Percentiles rank a stretch among this genome's conserved stretches.
Conservation (phyloP, 2,797 vertebrate species). For the Nyctibius grandis region DNA sequence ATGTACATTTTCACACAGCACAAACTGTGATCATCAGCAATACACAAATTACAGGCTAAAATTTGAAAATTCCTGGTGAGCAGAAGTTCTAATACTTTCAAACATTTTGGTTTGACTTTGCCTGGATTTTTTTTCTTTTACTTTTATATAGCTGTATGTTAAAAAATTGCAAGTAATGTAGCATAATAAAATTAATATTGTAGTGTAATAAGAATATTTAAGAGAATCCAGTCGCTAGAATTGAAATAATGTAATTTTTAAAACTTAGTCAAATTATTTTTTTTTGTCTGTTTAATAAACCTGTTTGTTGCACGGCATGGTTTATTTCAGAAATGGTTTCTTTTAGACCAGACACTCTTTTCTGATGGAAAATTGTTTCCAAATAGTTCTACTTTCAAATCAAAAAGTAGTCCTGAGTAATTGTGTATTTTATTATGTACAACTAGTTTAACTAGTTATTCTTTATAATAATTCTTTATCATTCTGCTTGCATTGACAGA, state of each 20-base stretch:
- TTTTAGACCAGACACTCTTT: not conserved
- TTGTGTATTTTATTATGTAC: not conserved
- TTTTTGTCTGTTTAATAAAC: not conserved
- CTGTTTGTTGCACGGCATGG: not conserved
- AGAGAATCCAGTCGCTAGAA: not conserved
- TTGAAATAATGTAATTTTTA: not conserved
- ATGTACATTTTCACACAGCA: not conserved
- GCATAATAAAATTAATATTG: not conserved
- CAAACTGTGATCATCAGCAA: not conserved
- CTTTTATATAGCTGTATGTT: not conserved
- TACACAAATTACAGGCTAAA: not conserved
- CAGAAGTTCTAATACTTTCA: not conserved
- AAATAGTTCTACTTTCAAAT: not conserved
- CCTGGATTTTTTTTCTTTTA: not conserved
- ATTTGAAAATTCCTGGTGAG: not conserved
- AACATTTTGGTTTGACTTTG: not conserved
- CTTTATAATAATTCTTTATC: not conserved
- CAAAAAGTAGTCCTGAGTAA: not conserved
- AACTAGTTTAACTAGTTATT: not conserved
- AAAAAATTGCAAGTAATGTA: not conserved
- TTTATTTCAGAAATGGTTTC: not conserved
- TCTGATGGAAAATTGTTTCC: not conserved
- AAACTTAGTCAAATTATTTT: not conserved
- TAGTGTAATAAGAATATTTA: not conserved
- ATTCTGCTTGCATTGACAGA: conserved; percentile 71